These are phyloP conservation scores for Philaenus spumarius DNA, from an alignment of 1,140 invertebrate genomes.

Conservation along the genomic window DNA sequence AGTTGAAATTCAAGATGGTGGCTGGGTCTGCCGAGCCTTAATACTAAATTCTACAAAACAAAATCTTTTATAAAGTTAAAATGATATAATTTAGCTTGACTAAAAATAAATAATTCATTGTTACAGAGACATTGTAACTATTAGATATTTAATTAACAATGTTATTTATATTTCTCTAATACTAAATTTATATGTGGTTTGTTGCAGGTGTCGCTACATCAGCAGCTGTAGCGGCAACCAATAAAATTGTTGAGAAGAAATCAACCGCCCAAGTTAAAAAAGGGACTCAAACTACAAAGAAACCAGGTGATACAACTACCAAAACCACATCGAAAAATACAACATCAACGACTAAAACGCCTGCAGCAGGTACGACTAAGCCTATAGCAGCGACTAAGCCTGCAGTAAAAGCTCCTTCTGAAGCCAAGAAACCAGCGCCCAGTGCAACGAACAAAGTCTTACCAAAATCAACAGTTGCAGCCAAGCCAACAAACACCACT, in stretches of 20 bases:
- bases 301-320: background rate
- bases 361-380: constrained; percentile 1
- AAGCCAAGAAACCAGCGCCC: constrained; percentile 6
- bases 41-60: too few relatives aligned
- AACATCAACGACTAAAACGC: background rate
- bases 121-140: too few relatives aligned
- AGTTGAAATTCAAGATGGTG: too few relatives aligned
- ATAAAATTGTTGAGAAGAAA: constrained; percentile 17
- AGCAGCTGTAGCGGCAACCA: constrained; percentile 13
- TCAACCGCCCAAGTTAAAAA: constrained; percentile 13
- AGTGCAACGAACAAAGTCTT: too few relatives aligned
- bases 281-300: constrained; percentile 8
- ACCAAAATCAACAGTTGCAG: background rate
- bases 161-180: constrained; percentile 8
- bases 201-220: constrained; percentile 18
- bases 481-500: constrained; percentile 7
- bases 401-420: constrained; percentile 12
- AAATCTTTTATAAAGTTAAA: too few relatives aligned
- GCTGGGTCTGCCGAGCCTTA: too few relatives aligned
- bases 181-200: constrained; percentile 11
- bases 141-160: too few relatives aligned
- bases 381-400: background rate
- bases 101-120: too few relatives aligned
- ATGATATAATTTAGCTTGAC: too few relatives aligned
- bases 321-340: constrained; percentile 9